Conservation (phyloP, 2,888 invertebrate genomes). For the Drosophila robusta region DNA sequence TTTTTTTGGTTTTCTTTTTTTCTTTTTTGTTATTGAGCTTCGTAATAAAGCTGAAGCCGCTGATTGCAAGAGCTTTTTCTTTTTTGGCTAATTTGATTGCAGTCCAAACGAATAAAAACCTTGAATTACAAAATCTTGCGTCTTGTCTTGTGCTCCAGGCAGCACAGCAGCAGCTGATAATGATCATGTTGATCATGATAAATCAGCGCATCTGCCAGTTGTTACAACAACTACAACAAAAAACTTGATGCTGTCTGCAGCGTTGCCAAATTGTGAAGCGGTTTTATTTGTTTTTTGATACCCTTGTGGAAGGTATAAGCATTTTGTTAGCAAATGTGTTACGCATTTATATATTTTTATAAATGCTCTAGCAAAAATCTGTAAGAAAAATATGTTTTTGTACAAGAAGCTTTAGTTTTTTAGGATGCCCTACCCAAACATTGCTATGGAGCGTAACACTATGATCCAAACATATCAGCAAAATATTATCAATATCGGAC, state of each 20-base stretch:
- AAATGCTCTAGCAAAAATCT: too few relatives aligned
- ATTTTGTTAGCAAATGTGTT: not conserved
- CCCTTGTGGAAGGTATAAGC: not conserved
- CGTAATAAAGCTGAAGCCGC: constrained; percentile 2
- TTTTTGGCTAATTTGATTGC: constrained; percentile 57
- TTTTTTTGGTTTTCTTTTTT: not conserved
- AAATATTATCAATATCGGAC: too few relatives aligned
- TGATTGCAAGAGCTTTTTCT: constrained; percentile 36
- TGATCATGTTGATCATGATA: constrained; percentile 36
- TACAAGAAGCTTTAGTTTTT: too few relatives aligned
- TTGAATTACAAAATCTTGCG: constrained; percentile 75
- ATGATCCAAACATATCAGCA: too few relatives aligned
- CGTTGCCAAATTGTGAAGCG: constrained; percentile 36
- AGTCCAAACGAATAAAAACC: constrained; percentile 36
- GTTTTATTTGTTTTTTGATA: constrained; percentile 8
- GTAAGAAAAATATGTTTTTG: too few relatives aligned
- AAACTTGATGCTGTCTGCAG: constrained; percentile 22
- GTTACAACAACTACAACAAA: constrained; percentile 18
- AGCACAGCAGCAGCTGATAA: constrained; percentile 28
- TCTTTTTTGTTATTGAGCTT: not conserved
- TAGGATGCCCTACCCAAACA: too few relatives aligned
- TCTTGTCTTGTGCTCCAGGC: constrained; percentile 54
- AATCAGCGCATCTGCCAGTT: constrained; percentile 54
- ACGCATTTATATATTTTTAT: too few relatives aligned
- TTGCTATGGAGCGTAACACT: too few relatives aligned